A percentile compares a stretch with the other conserved stretches of the same genome.
phyloP scores from a whole-genome alignment of 2,797 vertebrate genomes.

The Orientallactaga sibirica region DNA sequence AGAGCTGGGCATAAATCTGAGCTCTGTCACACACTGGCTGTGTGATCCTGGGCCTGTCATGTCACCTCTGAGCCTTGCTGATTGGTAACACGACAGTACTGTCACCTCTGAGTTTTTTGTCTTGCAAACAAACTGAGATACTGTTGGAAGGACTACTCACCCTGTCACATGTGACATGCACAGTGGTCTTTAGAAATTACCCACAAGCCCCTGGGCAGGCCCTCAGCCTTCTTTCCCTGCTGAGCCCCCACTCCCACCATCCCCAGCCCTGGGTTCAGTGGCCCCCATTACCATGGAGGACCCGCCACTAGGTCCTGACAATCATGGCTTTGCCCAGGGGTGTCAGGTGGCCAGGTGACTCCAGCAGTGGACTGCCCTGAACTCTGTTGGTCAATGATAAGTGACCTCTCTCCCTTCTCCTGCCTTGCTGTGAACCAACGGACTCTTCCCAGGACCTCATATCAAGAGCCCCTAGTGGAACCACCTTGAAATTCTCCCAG shows the following conservation, averaged over 20 bases:
- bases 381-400: not conserved
- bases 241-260: not conserved
- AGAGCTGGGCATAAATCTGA: not conserved
- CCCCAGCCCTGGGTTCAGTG: not conserved
- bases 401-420: not conserved
- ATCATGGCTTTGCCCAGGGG: not conserved
- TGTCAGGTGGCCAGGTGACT: not conserved
- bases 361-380: not conserved
- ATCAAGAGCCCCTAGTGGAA: not conserved
- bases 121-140: not conserved
- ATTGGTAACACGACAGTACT: not conserved
- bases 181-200: not conserved
- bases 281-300: not conserved
- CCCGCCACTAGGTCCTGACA: accelerated
- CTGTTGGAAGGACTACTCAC: not conserved
- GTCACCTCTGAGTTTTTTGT: not conserved
- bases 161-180: not conserved
- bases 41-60: not conserved
- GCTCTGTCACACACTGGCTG: not conserved
- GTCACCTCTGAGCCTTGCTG: not conserved
- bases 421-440: not conserved
- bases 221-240: not conserved
- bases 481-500: not conserved
- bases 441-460: not conserved
- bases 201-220: not conserved